Percentiles rank a stretch among this genome's conserved stretches.
These are phyloP conservation scores for Ammodytes dubius DNA, from an alignment of 2,113 vertebrate species.

Conservation along the genomic window DNA sequence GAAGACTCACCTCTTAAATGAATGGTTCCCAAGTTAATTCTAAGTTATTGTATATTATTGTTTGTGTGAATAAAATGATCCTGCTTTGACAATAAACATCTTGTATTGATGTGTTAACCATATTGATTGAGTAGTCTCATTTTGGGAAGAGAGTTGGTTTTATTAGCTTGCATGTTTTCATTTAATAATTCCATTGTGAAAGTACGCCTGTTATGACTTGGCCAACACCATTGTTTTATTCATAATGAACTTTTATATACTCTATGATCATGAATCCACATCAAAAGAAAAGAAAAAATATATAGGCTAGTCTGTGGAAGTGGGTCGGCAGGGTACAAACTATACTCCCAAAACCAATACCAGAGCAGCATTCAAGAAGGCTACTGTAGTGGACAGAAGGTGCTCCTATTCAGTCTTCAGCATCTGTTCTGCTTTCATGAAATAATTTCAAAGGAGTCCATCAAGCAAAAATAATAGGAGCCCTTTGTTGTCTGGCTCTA, in stretches of 20 bases:
- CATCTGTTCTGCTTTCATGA: constrained; percentile 8
- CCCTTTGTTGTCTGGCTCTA: constrained; percentile 2
- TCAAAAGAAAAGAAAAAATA: neutral
- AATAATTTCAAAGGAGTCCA: constrained; percentile 15
- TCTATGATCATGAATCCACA: neutral
- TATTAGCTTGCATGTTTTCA: neutral
- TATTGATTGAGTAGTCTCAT: constrained; percentile 16
- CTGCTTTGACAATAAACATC: constrained; percentile 49
- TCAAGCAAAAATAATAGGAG: constrained; percentile 14
- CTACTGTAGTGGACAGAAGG: neutral
- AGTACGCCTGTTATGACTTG: neutral
- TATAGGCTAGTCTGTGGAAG: no score
- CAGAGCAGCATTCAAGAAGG: neutral
- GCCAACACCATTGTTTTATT: neutral
- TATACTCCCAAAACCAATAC: constrained; percentile 4
- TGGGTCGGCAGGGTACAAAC: neutral
- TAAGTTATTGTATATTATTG: constrained; percentile 65
- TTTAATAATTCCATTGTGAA: neutral
- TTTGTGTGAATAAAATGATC: constrained; percentile 71
- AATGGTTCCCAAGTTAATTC: constrained; percentile 21
- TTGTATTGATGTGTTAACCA: neutral
- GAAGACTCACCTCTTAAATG: constrained; percentile 1
- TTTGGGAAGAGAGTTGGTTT: neutral
- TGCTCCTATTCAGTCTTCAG: constrained; percentile 22
- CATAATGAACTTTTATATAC: neutral